Conservation (phyloP, 2,888 invertebrate genomes). For the Eristalis pertinax region DNA sequence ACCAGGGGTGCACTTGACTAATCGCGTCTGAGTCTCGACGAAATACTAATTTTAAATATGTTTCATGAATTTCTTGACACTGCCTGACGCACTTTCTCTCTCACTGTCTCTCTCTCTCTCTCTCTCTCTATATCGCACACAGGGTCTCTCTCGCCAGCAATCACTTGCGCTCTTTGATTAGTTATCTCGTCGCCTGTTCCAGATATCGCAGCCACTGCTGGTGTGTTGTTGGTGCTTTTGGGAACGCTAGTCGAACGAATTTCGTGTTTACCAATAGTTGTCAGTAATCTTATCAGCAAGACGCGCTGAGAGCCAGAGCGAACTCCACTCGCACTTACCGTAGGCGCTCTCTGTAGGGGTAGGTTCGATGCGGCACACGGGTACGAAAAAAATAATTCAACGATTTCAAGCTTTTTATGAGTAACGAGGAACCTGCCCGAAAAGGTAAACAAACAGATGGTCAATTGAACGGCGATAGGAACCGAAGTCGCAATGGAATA, state of each 20-base stretch:
- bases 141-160: slow-evolving; percentile 29
- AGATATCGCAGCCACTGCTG: slow-evolving; percentile 19
- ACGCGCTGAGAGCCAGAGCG: neutral
- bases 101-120: neutral
- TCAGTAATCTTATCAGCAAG: slow-evolving; percentile 15
- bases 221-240: slow-evolving; percentile 23
- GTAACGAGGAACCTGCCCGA: slow-evolving; percentile 31
- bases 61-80: slow-evolving; percentile 45
- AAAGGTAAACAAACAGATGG: slow-evolving; percentile 46
- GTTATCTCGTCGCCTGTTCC: slow-evolving; percentile 56
- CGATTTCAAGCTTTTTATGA: slow-evolving; percentile 15
- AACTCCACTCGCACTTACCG: neutral
- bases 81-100: neutral
- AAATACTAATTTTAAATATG: slow-evolving; percentile 47
- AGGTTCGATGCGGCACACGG: neutral
- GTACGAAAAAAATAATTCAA: neutral
- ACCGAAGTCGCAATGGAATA: neutral
- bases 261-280: neutral
- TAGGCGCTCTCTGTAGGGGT: slow-evolving; percentile 17
- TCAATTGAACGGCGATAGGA: neutral
- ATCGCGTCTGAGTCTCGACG: slow-evolving; percentile 24
- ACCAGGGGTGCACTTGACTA: slow-evolving; percentile 25
- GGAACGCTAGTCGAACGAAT: slow-evolving; percentile 1
- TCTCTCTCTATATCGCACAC: neutral
- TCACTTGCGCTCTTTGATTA: slow-evolving; percentile 43